Conservation (phyloP, 2,113 vertebrate genomes). For the Plecotus auritus region DNA sequence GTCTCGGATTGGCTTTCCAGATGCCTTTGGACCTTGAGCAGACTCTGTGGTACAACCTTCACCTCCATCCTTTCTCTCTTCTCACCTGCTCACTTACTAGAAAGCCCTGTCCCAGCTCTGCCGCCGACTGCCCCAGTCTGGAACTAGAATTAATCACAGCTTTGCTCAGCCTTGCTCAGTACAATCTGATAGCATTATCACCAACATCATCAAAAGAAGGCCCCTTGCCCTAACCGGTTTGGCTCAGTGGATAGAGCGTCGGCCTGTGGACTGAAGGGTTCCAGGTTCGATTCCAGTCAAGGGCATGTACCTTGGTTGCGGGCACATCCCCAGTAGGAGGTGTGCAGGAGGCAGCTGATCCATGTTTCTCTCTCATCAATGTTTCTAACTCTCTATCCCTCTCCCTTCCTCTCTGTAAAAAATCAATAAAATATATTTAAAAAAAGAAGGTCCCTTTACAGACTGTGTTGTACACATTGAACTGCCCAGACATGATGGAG, state of each 20-base stretch:
- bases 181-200: neutral
- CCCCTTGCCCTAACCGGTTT: no score
- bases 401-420: no score
- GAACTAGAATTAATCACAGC: neutral
- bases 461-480: neutral
- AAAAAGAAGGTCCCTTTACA: neutral
- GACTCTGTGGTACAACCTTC: neutral
- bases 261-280: no score
- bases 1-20: neutral
- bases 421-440: no score
- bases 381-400: no score
- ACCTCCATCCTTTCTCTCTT: neutral
- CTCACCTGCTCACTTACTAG: neutral
- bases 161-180: neutral
- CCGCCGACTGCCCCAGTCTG: neutral
- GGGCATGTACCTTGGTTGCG: no score
- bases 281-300: no score
- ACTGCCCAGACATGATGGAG: neutral
- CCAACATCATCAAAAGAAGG: neutral
- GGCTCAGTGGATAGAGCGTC: no score
- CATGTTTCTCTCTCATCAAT: no score
- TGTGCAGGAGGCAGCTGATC: no score
- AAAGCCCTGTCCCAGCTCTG: neutral
- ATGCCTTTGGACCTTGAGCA: neutral
- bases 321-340: no score